Conservation (phyloP, 2,113 vertebrate species). For the Prolemur simus region DNA sequence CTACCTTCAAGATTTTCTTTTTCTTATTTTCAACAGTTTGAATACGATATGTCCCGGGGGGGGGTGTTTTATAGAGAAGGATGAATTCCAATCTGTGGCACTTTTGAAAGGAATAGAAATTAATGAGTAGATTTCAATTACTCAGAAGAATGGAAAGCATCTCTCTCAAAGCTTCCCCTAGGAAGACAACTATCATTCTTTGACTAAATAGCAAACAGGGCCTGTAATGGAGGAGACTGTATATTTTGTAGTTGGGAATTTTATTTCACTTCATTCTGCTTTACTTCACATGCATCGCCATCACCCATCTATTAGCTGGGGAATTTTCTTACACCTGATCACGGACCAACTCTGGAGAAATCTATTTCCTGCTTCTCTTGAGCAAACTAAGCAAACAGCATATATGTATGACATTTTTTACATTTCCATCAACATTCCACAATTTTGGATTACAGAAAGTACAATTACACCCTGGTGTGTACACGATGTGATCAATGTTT, state of each 20-base stretch:
- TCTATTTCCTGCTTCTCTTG: neutral
- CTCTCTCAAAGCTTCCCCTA: neutral
- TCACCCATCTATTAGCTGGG: neutral
- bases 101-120: constrained; percentile 37
- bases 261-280: neutral
- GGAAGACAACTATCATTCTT: neutral
- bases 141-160: constrained; percentile 13
- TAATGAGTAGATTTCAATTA: constrained; percentile 29
- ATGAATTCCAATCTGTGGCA: constrained; percentile 14
- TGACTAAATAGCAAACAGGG: neutral
- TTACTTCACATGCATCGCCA: neutral
- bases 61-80: constrained; percentile 26
- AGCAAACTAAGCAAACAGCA: neutral
- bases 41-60: neutral
- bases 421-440: neutral
- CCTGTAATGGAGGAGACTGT: neutral
- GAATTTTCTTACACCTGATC: neutral
- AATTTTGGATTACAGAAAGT: neutral
- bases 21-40: constrained; percentile 45
- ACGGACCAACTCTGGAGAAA: neutral
- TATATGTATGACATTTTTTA: neutral
- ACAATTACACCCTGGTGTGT: neutral
- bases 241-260: neutral
- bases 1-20: neutral
- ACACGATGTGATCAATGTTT: neutral